phyloP scores from a whole-genome alignment of 2,888 invertebrate genomes.

The Thereva nobilitata region DNA sequence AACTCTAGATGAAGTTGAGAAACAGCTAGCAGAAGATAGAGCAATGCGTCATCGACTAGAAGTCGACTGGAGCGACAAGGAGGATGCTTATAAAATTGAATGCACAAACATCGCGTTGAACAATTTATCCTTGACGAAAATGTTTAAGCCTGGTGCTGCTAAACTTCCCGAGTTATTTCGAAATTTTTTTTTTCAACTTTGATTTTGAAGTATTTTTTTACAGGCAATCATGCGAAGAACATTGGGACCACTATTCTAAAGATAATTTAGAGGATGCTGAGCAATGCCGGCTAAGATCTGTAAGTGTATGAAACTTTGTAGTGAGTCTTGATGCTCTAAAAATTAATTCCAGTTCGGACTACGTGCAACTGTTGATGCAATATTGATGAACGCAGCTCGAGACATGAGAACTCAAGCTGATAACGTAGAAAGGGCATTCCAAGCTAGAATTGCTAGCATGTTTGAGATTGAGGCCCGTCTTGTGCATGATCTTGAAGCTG shows the following conservation, averaged over 20 bases:
- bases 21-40: conserved; percentile 73
- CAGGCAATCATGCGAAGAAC: conserved; percentile 80
- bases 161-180: conserved; percentile 68
- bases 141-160: conserved; percentile 81
- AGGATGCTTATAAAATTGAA: conserved; percentile 78
- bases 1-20: conserved; percentile 69
- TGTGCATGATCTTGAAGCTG: conserved; percentile 67
- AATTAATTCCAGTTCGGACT: conserved; percentile 53
- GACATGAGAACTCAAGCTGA: conserved; percentile 84
- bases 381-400: conserved; percentile 74
- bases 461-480: conserved; percentile 73
- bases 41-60: conserved; percentile 82
- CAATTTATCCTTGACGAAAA: conserved; percentile 69
- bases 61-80: conserved; percentile 91
- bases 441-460: conserved; percentile 74
- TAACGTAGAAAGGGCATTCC: conserved; percentile 75
- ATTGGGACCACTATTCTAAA: conserved; percentile 83
- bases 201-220: conserved; percentile 37
- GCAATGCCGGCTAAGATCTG: conserved; percentile 74
- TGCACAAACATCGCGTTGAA: conserved; percentile 69
- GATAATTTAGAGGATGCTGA: conserved; percentile 78
- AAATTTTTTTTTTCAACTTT: conserved; percentile 16
- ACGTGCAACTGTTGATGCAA: conserved; percentile 71
- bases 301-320: conserved; percentile 48
- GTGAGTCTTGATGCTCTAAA: background rate